Evolutionary conservation across 2,888 invertebrate genomes (phyloP), one percentile per base, ranked within the genome.

Genomic region (Pachymerium ferrugineum): DNA sequence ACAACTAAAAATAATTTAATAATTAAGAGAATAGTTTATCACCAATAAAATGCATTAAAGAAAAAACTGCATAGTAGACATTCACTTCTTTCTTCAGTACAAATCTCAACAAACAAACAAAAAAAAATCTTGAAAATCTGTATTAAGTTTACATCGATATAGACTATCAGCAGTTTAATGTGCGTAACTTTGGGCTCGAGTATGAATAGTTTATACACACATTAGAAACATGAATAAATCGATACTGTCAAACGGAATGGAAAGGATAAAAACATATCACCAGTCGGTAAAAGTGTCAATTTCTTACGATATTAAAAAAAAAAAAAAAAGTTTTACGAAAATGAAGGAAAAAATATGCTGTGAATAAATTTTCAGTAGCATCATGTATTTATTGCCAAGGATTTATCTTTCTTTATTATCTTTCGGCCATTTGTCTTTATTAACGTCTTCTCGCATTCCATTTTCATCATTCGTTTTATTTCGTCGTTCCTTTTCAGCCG

Each of bases 401-500:
- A 29, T 35, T 72, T 72, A 72, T 72, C 72, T 47, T 30, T 72
- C 72, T 29, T 72, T 72, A 54, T 62, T 62, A 22, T 72, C 47
- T 54, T 54, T 72, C 28, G 72, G 72, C 29, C 47, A 72, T 19
- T 47, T 54, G 28, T 54, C 54, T 16, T 72, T 54, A 62, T 28
- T 28, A 62, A 28, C 3, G 1, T 62, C 62, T 3, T 62, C 62
- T 62, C 62, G 62, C 25, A 28, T 62, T 28, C 62, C 62, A n/a
- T 72, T 31, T 14, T 72, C 54, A 28, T 47, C 54, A 29, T 30
- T 47, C n/a, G 14, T 6, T 16, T 47, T 54, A 30, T 19, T 72
- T 42, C 74, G 70, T 74, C 82, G 76, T 62, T 83, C 83, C 68
- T 75, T 62, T 25, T 62, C 62, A 3, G 62, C 62, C 25, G 62